Conservation (phyloP, 2,797 vertebrate genomes). For the Phrynocephalus guinanensis region DNA sequence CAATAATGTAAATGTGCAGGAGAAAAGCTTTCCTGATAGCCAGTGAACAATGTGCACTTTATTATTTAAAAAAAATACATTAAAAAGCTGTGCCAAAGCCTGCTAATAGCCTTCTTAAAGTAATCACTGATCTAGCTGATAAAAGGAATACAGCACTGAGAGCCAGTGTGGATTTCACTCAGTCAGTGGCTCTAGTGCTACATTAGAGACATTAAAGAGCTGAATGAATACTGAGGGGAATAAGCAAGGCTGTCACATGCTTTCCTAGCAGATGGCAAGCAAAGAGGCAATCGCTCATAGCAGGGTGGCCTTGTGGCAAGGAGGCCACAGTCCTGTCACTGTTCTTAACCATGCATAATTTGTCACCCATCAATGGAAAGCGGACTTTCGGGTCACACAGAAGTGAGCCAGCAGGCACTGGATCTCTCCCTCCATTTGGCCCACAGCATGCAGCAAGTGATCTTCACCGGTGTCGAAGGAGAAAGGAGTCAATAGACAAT, state of each 20-base stretch:
- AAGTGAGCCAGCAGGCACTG: not conserved
- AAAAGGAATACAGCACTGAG: conserved; percentile 5
- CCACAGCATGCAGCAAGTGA: too few species aligned
- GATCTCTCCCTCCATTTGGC: too few species aligned
- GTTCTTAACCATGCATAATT: not conserved
- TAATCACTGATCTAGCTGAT: conserved; percentile 12
- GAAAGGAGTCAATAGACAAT: too few species aligned
- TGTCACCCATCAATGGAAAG: not conserved
- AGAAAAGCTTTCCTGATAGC: conserved; percentile 36
- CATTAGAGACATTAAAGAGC: not conserved
- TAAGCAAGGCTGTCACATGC: not conserved
- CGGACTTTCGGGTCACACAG: not conserved
- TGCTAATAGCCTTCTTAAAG: conserved; percentile 48
- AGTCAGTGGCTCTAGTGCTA: not conserved
- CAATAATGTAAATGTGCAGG: conserved; percentile 39
- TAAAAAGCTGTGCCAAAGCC: conserved; percentile 44
- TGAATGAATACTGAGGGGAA: conserved; percentile 24
- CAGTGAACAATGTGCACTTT: not conserved
- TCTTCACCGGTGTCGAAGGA: too few species aligned
- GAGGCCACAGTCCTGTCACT: not conserved
- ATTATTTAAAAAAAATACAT: not conserved
- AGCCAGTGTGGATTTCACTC: not conserved
- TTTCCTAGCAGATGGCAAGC: not conserved
- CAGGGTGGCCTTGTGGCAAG: too few species aligned
- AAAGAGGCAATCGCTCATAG: not conserved